Evolutionary conservation across 2,888 invertebrate species (phyloP).

Genomic region (Mimachlamys varia): DNA sequence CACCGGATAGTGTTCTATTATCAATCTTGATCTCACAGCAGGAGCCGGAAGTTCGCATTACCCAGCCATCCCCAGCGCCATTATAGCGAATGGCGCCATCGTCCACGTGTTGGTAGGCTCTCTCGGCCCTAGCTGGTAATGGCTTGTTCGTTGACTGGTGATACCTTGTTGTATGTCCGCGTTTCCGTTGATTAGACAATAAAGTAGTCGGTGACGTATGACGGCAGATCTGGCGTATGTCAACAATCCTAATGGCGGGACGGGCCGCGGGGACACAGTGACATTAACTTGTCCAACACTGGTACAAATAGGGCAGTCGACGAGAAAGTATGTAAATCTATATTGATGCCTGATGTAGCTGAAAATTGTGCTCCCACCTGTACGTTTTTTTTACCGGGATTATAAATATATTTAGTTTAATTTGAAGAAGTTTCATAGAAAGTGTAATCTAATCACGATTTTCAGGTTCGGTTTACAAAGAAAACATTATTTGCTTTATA

Average conservation of each 20-base stretch:
- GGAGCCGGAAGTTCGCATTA: not conserved
- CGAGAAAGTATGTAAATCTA: not conserved
- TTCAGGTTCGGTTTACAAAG: no score
- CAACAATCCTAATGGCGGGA: conserved; percentile 2
- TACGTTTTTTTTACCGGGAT: no score
- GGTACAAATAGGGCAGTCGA: not conserved
- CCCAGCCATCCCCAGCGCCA: not conserved
- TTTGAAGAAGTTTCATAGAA: no score
- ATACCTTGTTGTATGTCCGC: not conserved
- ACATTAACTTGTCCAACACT: not conserved
- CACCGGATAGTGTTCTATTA: not conserved
- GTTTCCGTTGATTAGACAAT: not conserved
- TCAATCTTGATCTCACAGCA: not conserved
- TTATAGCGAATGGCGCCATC: not conserved
- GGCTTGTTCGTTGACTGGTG: not conserved
- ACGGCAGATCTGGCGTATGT: not conserved
- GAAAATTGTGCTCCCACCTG: not conserved
- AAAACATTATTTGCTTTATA: no score
- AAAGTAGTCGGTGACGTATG: not conserved
- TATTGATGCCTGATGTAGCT: not conserved
- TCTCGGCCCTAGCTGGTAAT: not conserved
- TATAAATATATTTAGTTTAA: no score
- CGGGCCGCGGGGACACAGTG: not conserved
- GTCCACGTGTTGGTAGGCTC: not conserved
- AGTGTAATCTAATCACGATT: no score